Evolutionary conservation across 2,888 invertebrate species (phyloP).

Genomic region (Troilus luridus): DNA sequence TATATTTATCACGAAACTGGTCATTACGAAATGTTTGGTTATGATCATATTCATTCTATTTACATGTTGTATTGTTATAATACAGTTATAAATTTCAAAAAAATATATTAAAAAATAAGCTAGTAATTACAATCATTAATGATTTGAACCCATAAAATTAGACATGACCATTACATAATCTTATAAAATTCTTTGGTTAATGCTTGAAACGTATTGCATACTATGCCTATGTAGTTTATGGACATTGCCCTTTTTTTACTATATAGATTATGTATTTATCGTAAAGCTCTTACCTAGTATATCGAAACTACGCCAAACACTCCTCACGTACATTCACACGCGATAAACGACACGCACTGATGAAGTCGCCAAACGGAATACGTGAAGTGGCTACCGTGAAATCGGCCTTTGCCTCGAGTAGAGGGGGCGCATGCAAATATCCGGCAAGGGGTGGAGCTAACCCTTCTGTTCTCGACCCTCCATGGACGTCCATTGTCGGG

Average conservation of each 20-base stretch:
- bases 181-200: background rate
- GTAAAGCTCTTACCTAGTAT: background rate
- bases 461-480: constrained; percentile 40
- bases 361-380: constrained; percentile 34
- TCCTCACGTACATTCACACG: background rate
- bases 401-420: constrained; percentile 17
- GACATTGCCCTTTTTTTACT: background rate
- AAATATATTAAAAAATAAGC: no score
- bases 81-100: no score
- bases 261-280: background rate
- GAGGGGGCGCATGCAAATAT: constrained; percentile 48
- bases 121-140: no score
- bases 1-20: no score
- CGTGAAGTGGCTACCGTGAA: constrained; percentile 49
- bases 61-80: no score
- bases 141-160: background rate
- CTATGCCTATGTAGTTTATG: background rate
- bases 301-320: background rate
- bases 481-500: constrained; percentile 22
- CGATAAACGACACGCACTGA: background rate
- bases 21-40: no score
- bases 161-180: background rate
- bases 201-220: background rate
- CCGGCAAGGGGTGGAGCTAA: constrained; percentile 29
- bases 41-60: no score